Evolutionary conservation across 2,797 vertebrate genomes (phyloP).

Genomic region (Syndactyla subalaris): DNA sequence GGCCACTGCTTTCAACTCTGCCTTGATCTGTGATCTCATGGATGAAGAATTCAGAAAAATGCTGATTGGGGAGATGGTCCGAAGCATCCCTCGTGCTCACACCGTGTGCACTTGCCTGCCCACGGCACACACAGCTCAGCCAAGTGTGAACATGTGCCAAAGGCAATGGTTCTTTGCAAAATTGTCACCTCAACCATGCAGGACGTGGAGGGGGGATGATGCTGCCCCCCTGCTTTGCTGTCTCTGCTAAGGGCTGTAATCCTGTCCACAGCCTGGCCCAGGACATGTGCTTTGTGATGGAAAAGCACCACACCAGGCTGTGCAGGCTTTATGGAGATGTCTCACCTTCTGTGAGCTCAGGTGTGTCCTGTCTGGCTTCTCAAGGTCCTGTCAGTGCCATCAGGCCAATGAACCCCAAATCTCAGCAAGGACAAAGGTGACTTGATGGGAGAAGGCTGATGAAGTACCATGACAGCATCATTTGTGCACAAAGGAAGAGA

Average conservation of each 20-base stretch:
- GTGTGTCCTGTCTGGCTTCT: background rate
- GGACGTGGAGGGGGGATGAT: background rate
- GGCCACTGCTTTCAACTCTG: constrained; percentile 39
- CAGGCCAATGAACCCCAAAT: fast-evolving
- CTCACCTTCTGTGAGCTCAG: background rate
- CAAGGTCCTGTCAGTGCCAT: background rate
- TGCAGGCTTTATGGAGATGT: fast-evolving
- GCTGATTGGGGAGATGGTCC: background rate
- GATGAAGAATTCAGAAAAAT: constrained; percentile 23
- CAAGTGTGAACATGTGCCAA: background rate
- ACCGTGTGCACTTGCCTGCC: background rate
- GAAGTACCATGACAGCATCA: fast-evolving
- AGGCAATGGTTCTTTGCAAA: background rate
- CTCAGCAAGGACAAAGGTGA: fast-evolving
- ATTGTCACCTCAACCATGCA: background rate
- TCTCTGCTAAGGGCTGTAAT: background rate
- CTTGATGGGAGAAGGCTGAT: background rate
- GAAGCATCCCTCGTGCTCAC: background rate
- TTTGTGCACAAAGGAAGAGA: background rate
- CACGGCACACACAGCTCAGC: fast-evolving
- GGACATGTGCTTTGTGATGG: fast-evolving
- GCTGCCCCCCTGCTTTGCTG: background rate
- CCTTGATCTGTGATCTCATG: constrained; percentile 51
- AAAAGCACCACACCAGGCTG: background rate
- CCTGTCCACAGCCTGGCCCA: too few species aligned